phyloP scores from a whole-genome alignment of 2,113 vertebrate species.

The Noctilio leporinus region DNA sequence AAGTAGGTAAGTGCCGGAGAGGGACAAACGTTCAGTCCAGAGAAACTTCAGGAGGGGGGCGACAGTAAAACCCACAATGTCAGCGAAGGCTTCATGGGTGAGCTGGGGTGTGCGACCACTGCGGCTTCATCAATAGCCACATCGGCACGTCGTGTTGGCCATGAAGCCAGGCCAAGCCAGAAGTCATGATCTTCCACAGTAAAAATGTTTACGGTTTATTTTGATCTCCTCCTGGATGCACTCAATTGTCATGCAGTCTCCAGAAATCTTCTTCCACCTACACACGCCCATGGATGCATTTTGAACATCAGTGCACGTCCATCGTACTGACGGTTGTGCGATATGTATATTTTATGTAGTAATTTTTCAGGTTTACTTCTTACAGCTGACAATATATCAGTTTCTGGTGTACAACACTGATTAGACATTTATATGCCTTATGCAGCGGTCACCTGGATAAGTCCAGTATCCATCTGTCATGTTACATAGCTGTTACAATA shows the following conservation, averaged over 20 bases:
- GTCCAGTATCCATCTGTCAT: not conserved
- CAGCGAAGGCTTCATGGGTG: not conserved
- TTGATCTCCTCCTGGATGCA: not conserved
- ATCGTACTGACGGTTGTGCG: not conserved
- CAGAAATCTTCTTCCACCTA: not conserved
- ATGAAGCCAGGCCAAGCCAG: not conserved
- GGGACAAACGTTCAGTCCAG: not conserved
- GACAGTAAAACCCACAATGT: not conserved
- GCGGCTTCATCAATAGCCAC: not conserved
- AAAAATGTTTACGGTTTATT: not conserved
- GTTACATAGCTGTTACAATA: not conserved
- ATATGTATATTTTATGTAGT: not conserved
- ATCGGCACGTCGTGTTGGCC: not conserved
- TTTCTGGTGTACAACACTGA: not conserved
- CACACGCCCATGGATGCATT: not conserved
- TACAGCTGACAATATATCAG: not conserved
- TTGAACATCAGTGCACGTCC: not conserved
- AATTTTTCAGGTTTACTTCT: not conserved
- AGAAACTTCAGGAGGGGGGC: not conserved
- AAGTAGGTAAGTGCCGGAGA: not conserved
- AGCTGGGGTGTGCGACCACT: rapidly evolving
- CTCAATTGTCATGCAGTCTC: not conserved
- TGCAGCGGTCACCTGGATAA: too few relatives aligned
- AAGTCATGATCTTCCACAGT: not conserved
- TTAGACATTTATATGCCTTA: not conserved